Percentiles rank a stretch among this genome's conserved stretches.
These are phyloP conservation scores for Pseudocheirus occidentalis DNA, from an alignment of 2,797 vertebrate species.

Conservation along the genomic window DNA sequence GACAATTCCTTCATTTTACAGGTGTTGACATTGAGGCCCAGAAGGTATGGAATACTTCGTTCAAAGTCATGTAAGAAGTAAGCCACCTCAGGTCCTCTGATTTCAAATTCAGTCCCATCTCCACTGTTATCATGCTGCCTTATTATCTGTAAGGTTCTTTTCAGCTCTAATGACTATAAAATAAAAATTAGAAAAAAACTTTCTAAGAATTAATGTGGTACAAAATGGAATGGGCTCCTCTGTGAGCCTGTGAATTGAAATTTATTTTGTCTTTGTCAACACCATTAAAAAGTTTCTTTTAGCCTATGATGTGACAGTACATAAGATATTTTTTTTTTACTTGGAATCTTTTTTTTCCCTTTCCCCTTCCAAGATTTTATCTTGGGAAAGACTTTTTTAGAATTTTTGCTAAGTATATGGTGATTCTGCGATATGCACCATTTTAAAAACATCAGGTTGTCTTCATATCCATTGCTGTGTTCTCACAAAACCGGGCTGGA, in stretches of 20 bases:
- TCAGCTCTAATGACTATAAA: not conserved
- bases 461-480: constrained; percentile 61
- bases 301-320: not conserved
- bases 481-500: constrained; percentile 51
- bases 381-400: not conserved
- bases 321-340: not conserved
- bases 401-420: constrained; percentile 35
- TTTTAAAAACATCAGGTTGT: constrained; percentile 53
- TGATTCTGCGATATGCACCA: constrained; percentile 21
- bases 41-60: not conserved
- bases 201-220: not conserved
- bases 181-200: not conserved
- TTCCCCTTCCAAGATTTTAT: constrained; percentile 16
- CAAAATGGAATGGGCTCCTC: not conserved
- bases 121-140: not conserved
- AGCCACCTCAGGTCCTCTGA: not conserved
- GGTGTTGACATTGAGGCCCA: not conserved
- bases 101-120: not conserved
- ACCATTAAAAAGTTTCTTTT: not conserved
- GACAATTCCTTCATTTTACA: not conserved
- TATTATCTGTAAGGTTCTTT: not conserved
- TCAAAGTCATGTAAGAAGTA: not conserved
- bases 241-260: not conserved
- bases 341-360: constrained; percentile 31
- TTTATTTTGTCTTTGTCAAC: not conserved